Percentiles rank a stretch among this genome's conserved stretches.
Conservation (phyloP, 2,888 invertebrate genomes). For the Azorinus chamasolen region DNA sequence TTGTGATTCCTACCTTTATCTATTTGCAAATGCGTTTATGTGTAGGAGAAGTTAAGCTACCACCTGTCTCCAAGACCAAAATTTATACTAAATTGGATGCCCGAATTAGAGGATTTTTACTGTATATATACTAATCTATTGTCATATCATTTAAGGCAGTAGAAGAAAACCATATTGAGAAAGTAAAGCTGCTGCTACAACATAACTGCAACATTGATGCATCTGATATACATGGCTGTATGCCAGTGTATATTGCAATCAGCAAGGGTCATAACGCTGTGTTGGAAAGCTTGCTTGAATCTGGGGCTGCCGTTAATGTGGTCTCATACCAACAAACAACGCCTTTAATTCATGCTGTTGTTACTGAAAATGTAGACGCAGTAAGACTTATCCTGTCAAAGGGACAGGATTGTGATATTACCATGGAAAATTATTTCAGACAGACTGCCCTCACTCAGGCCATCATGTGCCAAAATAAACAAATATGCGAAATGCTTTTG, state of each 20-base stretch:
- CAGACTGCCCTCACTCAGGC: conserved; percentile 42
- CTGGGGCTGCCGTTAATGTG: conserved; percentile 13
- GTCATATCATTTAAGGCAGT: conserved; percentile 8
- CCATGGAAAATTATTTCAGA: conserved; percentile 35
- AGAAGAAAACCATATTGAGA: conserved; percentile 9
- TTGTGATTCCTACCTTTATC: too few species aligned
- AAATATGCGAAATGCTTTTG: conserved; percentile 26
- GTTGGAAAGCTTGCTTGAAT: conserved; percentile 6
- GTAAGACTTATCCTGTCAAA: conserved; percentile 18
- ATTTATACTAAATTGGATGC: too few species aligned
- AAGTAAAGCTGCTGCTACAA: conserved; percentile 11
- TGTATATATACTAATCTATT: too few species aligned
- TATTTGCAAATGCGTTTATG: too few species aligned
- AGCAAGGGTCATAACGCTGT: conserved; percentile 11
- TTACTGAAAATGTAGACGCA: conserved; percentile 15
- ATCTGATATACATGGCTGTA: conserved; percentile 8
- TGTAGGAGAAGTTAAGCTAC: too few species aligned
- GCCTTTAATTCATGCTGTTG: conserved; percentile 29
- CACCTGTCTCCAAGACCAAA: too few species aligned
- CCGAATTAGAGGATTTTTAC: background rate
- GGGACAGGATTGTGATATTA: conserved; percentile 8
- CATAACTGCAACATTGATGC: conserved; percentile 14
- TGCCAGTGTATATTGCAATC: conserved; percentile 27
- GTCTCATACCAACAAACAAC: conserved; percentile 25
- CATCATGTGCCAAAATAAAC: conserved; percentile 6